Base-by-base conservation (phyloP, 2,113 vertebrate species). In the Sebastes fasciatus region DNA sequence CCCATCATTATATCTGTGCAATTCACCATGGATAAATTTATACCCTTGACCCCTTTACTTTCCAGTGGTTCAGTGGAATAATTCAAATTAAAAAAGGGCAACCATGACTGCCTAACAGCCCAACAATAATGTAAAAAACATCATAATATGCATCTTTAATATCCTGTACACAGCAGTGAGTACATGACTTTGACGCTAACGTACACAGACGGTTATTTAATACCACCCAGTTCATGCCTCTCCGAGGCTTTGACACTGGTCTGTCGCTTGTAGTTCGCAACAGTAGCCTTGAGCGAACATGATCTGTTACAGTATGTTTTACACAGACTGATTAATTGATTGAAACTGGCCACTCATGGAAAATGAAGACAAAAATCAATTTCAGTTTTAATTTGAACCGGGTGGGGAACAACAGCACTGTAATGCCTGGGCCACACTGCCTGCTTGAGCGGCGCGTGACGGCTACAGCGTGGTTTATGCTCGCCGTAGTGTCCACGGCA, bases 1-100 rank as follows among this genome's bases (percentile, higher is more conserved):
- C 69, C 66, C 77, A 82, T 91, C 88, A 92, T 93, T 92, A 93
- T 88, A 92, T 89, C 75, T 91, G 91, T 90, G 91, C 86, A 92
- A 51, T n/a, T 81, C 68, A 90, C 82, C 86, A 87, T 88, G 80
- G 21, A 91, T 70, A 84, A 85, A 89, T 80, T 6, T 49, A 77
- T 62, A 69, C 61, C 60, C 48, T 83, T 86, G 75, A 87, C 76
- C 65, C 34, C 49, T 73, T 84, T 66, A 26, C 69, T 82, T 84
- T 76, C 65, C 66, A 77, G n/a, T 70, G 65, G 61, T 79, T 86
- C 78, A 74, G 62, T 54, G 74, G 57, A 89, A 80, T 21, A 66
- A 88, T 76, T 84, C 52, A 74, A 68, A 85, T 85, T 21, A 88
- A 72, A 51, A 34, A 73, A 80, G 55, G 69, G 48, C 63, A 74